Base-by-base conservation (phyloP, 1,140 invertebrate genomes). In the Metopolophium dirhodum region DNA sequence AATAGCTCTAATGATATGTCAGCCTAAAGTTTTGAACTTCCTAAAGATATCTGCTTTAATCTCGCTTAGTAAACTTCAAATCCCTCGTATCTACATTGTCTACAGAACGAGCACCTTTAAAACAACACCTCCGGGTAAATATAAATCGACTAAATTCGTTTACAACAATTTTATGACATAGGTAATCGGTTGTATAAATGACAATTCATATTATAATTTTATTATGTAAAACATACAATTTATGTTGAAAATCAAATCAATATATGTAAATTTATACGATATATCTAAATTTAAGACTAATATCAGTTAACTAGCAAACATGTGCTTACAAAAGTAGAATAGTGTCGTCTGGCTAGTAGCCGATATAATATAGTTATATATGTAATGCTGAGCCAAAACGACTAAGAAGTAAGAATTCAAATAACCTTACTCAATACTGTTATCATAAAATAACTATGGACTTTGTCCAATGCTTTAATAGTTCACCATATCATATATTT, bases 11-110 rank as follows among this genome's bases (percentile, higher is more conserved):
- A 89, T 37, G 23, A 89, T 54, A 89, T 54, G 9, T 22, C n/a
- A 89, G 49, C n/a, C 23, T 54, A 89, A 54, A 89, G 87, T 91
- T 91, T n/a, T n/a, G 20, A 82, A 83, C 18, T 83, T 83, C n/a
- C 37, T 83, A 23, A 77, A 47, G 61, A 83, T 49, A 91, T 92
- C 51, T 85, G n/a, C 61, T 92, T 49, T 92, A 51, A 92, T 92
- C 45, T 35, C n/a, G n/a, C 30, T 82, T 23, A 37, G 45, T 83
- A 51, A 92, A 92, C 91, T 92, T 92, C 22, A 35, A 77, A 91
- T 91, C 57, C 61, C 9, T 37, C 2, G 47, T 49, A 49, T 83
- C 47, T 30, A 47, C 37, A 30, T 91, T 45, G 51, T 68, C 61
- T 91, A 45, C 7, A 77, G 47, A 68, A 91, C 30, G 22, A 88